Evolutionary conservation across 2,113 vertebrate genomes (phyloP).

Genomic region (Cynocephalus volans): DNA sequence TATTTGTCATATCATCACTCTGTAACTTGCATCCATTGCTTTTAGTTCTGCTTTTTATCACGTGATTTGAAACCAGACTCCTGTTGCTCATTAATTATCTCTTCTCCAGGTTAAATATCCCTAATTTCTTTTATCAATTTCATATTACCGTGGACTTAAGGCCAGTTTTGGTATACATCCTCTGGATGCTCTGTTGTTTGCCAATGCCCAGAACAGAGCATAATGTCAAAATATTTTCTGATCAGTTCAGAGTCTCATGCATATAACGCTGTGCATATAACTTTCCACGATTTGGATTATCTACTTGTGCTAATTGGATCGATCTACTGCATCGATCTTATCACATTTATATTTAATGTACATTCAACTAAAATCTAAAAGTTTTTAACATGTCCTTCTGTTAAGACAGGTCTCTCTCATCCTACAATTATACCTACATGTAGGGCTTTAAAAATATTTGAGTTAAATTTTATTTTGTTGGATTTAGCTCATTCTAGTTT

Average conservation of each 20-base stretch:
- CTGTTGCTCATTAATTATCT: background rate
- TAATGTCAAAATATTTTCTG: background rate
- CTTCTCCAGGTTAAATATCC: slow-evolving; percentile 13
- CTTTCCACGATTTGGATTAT: background rate
- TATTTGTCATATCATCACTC: background rate
- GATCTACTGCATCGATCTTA: background rate
- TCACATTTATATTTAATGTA: background rate
- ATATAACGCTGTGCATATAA: background rate
- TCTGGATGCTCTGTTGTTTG: background rate
- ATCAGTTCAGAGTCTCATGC: background rate
- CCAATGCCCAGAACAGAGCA: background rate
- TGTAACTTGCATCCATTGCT: background rate
- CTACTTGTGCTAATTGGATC: background rate
- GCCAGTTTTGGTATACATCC: background rate
- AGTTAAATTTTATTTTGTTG: slow-evolving; percentile 52
- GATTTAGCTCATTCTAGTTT: slow-evolving; percentile 11
- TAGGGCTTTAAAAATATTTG: background rate
- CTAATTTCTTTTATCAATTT: background rate
- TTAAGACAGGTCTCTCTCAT: slow-evolving; percentile 4
- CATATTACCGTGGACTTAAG: background rate
- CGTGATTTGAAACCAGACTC: background rate
- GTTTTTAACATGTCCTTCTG: background rate
- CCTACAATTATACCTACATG: background rate
- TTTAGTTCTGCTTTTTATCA: background rate
- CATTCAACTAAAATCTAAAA: background rate